Base-by-base conservation (phyloP, 2,113 vertebrate genomes). In the Apteryx owenii region DNA sequence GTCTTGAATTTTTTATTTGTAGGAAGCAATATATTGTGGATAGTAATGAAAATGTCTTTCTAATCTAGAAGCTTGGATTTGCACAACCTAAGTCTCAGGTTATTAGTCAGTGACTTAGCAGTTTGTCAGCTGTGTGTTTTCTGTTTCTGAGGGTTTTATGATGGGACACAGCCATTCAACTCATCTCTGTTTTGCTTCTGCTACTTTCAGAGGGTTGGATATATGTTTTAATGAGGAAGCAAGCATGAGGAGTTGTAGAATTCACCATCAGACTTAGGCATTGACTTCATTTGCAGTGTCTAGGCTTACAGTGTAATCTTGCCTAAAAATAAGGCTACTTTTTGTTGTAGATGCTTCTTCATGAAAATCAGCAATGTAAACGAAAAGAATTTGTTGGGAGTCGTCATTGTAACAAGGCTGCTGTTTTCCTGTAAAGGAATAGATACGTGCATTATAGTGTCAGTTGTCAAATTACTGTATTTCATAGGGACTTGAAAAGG, bases 391-490 rank as follows among this genome's bases (percentile, higher is more conserved):
- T 81, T 61, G 5, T 48, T 66, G 28, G 12, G 17, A 3, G 11
- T 75, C 26, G 3, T 88, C 60, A 36, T 0, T 86, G 23, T 79
- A 78, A 60, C 17, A 69, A 31, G 44, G 36, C 18, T 42, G 15
- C 38, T 12, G 42, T 7, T 84, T 93, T 81, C 7, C 29, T 68
- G 25, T 58, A 69, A 75, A 68, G 26, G 25, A 95, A 46, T 56
- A 88, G 88, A 62, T 70, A 64, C 2, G 38, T 16, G 4, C 0
- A 0, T 48, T 8, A 3, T 42, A 15, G 31, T 28, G 15, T 25
- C 29, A 56, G 26, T 31, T 83, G 62, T 80, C 14, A 80, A 54
- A 51, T 31, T 82, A 25, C 40, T 82, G 2, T 62, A 25, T 66
- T 76, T 79, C 61, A 15, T 61, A 46, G 3, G 46, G 23, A 17